Evolutionary conservation across 1,140 invertebrate genomes (phyloP).

Genomic region (Zophobas morio): DNA sequence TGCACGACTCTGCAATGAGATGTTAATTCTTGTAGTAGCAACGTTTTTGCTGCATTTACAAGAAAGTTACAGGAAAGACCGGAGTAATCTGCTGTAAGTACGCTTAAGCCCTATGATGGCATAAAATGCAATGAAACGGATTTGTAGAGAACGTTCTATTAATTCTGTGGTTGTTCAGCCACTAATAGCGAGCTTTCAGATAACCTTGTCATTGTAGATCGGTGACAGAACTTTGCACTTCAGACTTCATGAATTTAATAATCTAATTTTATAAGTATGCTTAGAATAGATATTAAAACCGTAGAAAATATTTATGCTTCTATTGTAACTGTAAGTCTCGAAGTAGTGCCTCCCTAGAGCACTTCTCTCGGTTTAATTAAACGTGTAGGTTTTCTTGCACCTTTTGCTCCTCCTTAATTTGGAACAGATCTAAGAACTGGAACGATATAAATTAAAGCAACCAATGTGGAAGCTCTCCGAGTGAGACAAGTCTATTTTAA

Average conservation of each 20-base stretch:
- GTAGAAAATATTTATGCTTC: too few species aligned
- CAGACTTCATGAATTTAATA: too few species aligned
- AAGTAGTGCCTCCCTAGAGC: too few species aligned
- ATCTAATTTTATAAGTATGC: too few species aligned
- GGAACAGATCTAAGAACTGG: background rate
- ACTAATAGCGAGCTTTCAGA: background rate
- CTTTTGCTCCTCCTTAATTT: background rate
- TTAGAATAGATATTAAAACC: too few species aligned
- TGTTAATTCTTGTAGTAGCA: background rate
- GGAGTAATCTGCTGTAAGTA: constrained; percentile 16
- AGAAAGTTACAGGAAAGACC: background rate
- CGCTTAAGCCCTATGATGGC: constrained; percentile 10
- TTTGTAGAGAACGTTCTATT: constrained; percentile 26
- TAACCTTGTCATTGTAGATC: background rate
- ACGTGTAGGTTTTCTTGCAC: background rate
- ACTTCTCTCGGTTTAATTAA: background rate
- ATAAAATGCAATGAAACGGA: constrained; percentile 13
- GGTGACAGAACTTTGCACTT: background rate
- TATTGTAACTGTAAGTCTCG: too few species aligned
- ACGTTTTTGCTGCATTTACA: background rate
- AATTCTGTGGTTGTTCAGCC: constrained; percentile 13
- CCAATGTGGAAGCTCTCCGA: background rate
- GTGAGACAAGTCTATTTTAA: constrained; percentile 29
- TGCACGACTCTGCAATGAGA: background rate
- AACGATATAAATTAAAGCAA: background rate